Evolutionary conservation across 2,888 invertebrate genomes (phyloP).

Genomic region (Volucella inflata): DNA sequence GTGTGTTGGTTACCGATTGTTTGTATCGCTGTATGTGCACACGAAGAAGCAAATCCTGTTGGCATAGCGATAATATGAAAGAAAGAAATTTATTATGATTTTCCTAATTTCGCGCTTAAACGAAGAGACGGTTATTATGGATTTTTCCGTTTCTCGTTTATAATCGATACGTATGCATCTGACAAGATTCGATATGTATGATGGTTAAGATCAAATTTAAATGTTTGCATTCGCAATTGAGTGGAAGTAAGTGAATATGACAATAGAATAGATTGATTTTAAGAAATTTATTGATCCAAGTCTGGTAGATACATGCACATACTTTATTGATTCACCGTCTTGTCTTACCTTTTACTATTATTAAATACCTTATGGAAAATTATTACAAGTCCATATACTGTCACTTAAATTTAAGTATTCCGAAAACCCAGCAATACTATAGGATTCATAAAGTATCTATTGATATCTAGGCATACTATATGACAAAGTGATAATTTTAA

Average conservation of each 20-base stretch:
- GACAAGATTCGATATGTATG: conserved; percentile 42
- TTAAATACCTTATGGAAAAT: no score
- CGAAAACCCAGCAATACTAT: conserved; percentile 15
- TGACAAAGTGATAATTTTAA: no score
- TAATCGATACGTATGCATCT: conserved; percentile 29
- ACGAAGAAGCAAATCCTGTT: conserved; percentile 46
- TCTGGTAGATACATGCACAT: no score
- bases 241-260: conserved; percentile 65
- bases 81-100: conserved; percentile 69
- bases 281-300: neutral
- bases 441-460: neutral
- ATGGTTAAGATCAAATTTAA: conserved; percentile 47
- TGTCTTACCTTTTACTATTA: no score
- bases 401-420: neutral
- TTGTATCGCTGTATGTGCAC: conserved; percentile 18
- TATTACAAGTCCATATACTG: neutral
- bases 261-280: conserved; percentile 42
- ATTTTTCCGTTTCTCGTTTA: neutral
- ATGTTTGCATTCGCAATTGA: conserved; percentile 65
- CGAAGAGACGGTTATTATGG: conserved; percentile 35
- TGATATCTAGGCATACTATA: no score
- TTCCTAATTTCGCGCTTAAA: conserved; percentile 65
- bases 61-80: conserved; percentile 58
- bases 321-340: no score
- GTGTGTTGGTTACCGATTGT: conserved; percentile 48